Evolutionary conservation across 1,140 invertebrate species (phyloP).

Genomic region (Drosophila neocordata): DNA sequence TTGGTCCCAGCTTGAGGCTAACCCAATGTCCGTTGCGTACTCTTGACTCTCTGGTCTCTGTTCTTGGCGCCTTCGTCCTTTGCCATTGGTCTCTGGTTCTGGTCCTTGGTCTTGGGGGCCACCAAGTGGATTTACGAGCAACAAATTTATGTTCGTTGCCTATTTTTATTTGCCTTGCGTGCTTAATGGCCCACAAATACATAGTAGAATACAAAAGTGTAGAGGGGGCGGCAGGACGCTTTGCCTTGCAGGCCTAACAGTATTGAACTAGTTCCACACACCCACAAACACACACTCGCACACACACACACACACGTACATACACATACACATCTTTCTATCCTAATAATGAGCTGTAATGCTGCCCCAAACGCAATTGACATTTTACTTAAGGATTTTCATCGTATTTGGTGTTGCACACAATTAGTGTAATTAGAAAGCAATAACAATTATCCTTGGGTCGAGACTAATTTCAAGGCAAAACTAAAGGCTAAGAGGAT

Average conservation of each 20-base stretch:
- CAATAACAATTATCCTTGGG: constrained; percentile 72
- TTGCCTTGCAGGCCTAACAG: constrained; percentile 16
- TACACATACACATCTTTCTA: background rate
- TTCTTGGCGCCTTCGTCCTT: constrained; percentile 5
- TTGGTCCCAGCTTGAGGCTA: constrained; percentile 70
- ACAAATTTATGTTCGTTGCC: constrained; percentile 81
- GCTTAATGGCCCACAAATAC: constrained; percentile 64
- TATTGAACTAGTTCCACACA: constrained; percentile 53
- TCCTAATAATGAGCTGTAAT: constrained; percentile 10
- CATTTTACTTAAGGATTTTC: constrained; percentile 76
- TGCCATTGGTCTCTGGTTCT: constrained; percentile 19
- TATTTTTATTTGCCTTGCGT: constrained; percentile 81
- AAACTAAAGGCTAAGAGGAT: constrained; percentile 8
- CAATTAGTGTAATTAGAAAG: constrained; percentile 78
- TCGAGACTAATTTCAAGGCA: constrained; percentile 45
- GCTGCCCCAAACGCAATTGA: constrained; percentile 61
- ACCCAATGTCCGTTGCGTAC: constrained; percentile 47
- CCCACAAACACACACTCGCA: background rate
- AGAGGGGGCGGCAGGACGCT: background rate
- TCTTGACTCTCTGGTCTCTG: constrained; percentile 15
- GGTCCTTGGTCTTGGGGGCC: constrained; percentile 40
- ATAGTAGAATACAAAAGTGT: constrained; percentile 2
- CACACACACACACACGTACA: background rate
- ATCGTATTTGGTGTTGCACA: constrained; percentile 58
- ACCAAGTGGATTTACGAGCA: constrained; percentile 74